A percentile compares a stretch with the other conserved stretches of the same genome.
phyloP scores from a whole-genome alignment of 2,888 invertebrate genomes.

The Tribolium freemani region DNA sequence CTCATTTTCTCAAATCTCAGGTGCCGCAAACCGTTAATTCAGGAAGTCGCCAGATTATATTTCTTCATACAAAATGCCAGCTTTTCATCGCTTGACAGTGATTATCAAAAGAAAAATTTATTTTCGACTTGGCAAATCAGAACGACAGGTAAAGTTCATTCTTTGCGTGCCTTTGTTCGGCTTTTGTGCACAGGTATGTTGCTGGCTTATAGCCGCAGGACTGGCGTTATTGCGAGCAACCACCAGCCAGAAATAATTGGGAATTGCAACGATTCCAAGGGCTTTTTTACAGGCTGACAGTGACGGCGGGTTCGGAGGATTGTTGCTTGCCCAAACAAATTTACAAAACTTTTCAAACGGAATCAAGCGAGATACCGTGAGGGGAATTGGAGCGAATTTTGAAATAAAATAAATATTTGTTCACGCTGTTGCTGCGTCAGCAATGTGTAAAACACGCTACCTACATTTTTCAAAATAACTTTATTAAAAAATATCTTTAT shows the following conservation, averaged over 20 bases:
- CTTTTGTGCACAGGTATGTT: conserved; percentile 62
- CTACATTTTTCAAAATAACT: no score
- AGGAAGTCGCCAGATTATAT: conserved; percentile 47
- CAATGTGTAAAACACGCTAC: no score
- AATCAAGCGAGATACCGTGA: not conserved
- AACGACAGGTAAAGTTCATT: conserved; percentile 65
- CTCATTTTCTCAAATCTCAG: conserved; percentile 27
- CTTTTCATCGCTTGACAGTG: conserved; percentile 62
- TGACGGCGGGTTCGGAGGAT: not conserved
- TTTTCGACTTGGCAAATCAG: conserved; percentile 66
- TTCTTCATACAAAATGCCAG: conserved; percentile 46
- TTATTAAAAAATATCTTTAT: no score
- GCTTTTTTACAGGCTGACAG: not conserved
- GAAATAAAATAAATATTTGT: not conserved
- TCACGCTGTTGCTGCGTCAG: no score
- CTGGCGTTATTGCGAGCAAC: not conserved
- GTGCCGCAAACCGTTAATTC: conserved; percentile 43
- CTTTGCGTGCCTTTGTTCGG: conserved; percentile 53
- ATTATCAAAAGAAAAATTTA: conserved; percentile 65
- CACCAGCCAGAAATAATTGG: conserved; percentile 4
- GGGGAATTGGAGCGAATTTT: not conserved
- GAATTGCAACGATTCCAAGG: not conserved
- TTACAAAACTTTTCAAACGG: not conserved
- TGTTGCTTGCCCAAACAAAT: not conserved
- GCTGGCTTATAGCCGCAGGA: not conserved